These are phyloP conservation scores for Cydia fagiglandana DNA, from an alignment of 1,140 invertebrate species.

Conservation along the genomic window DNA sequence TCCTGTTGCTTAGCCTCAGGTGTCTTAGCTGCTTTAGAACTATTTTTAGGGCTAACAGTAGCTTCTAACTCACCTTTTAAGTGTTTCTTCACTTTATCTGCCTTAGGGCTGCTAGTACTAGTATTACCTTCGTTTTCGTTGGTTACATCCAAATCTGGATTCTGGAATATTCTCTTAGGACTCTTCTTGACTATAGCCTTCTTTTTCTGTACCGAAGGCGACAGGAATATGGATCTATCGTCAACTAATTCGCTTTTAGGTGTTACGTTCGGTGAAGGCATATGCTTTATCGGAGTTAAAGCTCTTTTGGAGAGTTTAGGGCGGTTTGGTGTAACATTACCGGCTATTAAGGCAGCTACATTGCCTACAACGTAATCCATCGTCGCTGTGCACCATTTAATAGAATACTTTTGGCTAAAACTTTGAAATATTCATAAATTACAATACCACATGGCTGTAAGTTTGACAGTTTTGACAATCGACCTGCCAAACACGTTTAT, in stretches of 20 bases:
- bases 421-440: background rate
- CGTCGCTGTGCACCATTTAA: conserved; percentile 17
- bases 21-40: conserved; percentile 44
- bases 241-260: conserved; percentile 67
- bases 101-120: conserved; percentile 54
- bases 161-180: conserved; percentile 73
- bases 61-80: conserved; percentile 61
- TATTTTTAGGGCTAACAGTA: conserved; percentile 30
- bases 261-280: conserved; percentile 71
- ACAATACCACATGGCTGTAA: conserved; percentile 9
- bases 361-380: conserved; percentile 75
- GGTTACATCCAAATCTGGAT: conserved; percentile 58
- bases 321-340: conserved; percentile 69
- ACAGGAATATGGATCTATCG: conserved; percentile 69
- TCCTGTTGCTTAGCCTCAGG: conserved; percentile 31
- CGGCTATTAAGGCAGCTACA: conserved; percentile 67
- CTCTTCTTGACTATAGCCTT: conserved; percentile 73
- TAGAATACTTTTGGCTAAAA: background rate
- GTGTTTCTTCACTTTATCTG: conserved; percentile 71
- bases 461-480: conserved; percentile 13
- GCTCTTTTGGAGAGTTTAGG: conserved; percentile 63
- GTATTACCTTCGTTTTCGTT: conserved; percentile 47
- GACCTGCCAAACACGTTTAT: conserved; percentile 2
- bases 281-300: conserved; percentile 69
- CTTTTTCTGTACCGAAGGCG: conserved; percentile 68